These are phyloP conservation scores for Grallaria varia DNA, from an alignment of 2,113 vertebrate species.

Conservation along the genomic window DNA sequence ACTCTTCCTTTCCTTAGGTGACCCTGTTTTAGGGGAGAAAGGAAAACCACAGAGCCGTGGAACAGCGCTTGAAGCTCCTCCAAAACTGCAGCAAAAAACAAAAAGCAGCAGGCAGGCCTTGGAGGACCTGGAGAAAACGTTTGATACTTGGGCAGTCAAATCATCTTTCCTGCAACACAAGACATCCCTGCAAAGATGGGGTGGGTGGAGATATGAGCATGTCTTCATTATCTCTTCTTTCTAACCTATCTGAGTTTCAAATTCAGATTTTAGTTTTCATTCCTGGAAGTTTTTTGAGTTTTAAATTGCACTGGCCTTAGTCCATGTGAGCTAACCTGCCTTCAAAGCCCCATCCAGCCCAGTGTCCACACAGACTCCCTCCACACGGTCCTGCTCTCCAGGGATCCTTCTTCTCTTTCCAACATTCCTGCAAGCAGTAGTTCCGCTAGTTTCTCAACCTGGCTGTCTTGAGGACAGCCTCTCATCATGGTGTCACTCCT, in stretches of 20 bases:
- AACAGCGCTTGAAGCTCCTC: background rate
- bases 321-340: background rate
- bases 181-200: background rate
- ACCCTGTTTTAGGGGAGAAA: background rate
- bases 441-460: background rate
- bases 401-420: background rate
- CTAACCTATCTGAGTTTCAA: background rate
- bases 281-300: background rate
- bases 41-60: background rate
- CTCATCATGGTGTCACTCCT: rapidly evolving
- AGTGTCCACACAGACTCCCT: background rate
- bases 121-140: background rate
- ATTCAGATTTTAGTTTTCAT: background rate
- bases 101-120: background rate
- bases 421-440: background rate
- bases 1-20: background rate
- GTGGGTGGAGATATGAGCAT: background rate
- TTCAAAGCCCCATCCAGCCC: background rate
- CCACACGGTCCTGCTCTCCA: background rate
- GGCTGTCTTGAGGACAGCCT: background rate
- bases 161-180: background rate
- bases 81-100: background rate
- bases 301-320: background rate
- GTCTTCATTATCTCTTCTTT: background rate
- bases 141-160: background rate